Evolutionary conservation across 2,797 vertebrate species (phyloP).

Genomic region (Phylloscopus collybita): DNA sequence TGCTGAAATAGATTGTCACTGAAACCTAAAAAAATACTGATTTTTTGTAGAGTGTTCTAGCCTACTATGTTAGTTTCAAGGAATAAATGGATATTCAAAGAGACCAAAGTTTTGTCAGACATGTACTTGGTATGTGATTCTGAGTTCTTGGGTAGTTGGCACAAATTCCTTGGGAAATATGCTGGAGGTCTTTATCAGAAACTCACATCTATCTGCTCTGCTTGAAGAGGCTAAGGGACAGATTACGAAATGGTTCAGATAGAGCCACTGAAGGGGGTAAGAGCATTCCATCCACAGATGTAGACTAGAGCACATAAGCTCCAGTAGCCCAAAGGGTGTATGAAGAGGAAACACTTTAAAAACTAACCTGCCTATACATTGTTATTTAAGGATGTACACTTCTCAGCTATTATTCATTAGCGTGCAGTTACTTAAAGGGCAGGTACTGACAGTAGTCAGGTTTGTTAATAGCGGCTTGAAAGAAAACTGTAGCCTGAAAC

Average conservation of each 20-base stretch:
- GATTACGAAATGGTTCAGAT: background rate
- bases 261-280: background rate
- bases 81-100: background rate
- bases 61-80: background rate
- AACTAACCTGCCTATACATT: background rate
- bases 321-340: background rate
- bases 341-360: background rate
- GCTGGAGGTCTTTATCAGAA: background rate
- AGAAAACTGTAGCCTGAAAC: background rate
- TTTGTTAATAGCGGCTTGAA: background rate
- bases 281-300: background rate
- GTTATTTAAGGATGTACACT: background rate
- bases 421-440: background rate
- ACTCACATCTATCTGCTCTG: background rate
- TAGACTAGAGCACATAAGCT: background rate
- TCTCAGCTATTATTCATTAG: background rate
- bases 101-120: background rate
- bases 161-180: background rate
- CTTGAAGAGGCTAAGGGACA: background rate
- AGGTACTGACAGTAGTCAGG: fast-evolving
- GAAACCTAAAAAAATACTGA: background rate
- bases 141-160: background rate
- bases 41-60: background rate
- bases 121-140: background rate
- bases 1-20: background rate